phyloP scores from a whole-genome alignment of 2,888 invertebrate genomes.

The Acrobasis repandana region DNA sequence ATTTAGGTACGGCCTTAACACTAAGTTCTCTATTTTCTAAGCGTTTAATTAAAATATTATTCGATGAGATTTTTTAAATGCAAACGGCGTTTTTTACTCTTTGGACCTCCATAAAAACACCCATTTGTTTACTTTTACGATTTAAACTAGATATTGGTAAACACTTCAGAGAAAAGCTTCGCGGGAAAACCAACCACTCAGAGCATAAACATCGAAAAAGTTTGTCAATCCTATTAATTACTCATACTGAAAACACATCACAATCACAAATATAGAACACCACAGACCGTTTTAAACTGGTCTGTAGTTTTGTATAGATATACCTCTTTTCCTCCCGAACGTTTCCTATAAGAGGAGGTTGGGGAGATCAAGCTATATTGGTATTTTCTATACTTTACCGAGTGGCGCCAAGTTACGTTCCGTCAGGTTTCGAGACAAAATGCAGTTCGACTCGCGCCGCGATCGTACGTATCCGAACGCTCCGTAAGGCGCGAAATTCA shows the following conservation, averaged over 20 bases:
- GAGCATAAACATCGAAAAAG: conserved; percentile 11
- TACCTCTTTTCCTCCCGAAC: conserved; percentile 10
- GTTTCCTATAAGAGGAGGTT: conserved; percentile 30
- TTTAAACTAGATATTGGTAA: not conserved
- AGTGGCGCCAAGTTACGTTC: conserved; percentile 47
- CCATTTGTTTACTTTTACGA: not conserved
- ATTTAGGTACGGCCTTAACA: too few relatives aligned
- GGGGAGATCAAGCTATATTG: conserved; percentile 42
- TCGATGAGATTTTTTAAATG: too few relatives aligned
- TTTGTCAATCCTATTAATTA: not conserved
- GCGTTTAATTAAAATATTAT: too few relatives aligned
- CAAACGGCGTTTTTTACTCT: too few relatives aligned
- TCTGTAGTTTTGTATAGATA: conserved; percentile 36
- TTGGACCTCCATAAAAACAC: not conserved
- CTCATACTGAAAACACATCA: conserved; percentile 7
- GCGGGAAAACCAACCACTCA: not conserved
- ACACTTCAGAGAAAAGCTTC: not conserved
- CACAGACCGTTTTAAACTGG: conserved; percentile 32
- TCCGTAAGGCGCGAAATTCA: conserved; percentile 34
- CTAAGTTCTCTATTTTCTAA: too few relatives aligned
- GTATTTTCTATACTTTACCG: conserved; percentile 36
- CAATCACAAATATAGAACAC: conserved; percentile 15
- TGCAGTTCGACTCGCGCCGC: conserved; percentile 41
- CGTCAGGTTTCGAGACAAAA: not conserved
- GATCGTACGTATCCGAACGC: conserved; percentile 53